phyloP scores from a whole-genome alignment of 1,140 invertebrate species.

The Formica exsecta region DNA sequence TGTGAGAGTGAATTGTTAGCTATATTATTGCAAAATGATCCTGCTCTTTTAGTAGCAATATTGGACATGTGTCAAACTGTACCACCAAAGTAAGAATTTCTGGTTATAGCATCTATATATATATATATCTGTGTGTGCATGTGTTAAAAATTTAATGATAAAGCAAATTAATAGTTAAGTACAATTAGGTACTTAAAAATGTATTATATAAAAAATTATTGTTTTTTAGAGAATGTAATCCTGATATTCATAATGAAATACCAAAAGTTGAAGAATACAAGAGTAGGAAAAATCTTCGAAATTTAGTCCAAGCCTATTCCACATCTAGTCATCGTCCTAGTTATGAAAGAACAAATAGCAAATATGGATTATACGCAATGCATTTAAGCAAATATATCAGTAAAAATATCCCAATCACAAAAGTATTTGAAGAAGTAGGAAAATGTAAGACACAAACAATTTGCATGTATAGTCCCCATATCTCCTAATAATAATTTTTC shows the following conservation, averaged over 20 bases:
- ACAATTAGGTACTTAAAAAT: slow-evolving; percentile 34
- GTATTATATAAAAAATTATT: slow-evolving; percentile 1
- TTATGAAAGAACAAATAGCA: slow-evolving; percentile 76
- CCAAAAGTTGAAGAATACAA: slow-evolving; percentile 79
- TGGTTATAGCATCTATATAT: no score
- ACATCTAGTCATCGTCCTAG: slow-evolving; percentile 80
- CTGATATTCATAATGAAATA: slow-evolving; percentile 78
- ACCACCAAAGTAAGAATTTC: slow-evolving; percentile 74
- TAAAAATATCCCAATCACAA: slow-evolving; percentile 77
- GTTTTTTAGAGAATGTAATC: slow-evolving; percentile 79
- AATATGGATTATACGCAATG: slow-evolving; percentile 79
- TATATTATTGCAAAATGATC: slow-evolving; percentile 77
- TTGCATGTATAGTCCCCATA: not conserved
- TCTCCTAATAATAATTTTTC: slow-evolving; percentile 45
- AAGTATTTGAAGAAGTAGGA: slow-evolving; percentile 81
- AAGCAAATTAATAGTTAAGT: not conserved
- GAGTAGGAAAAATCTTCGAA: slow-evolving; percentile 79
- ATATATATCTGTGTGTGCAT: slow-evolving; percentile 18
- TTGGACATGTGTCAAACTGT: slow-evolving; percentile 83
- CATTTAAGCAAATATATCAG: slow-evolving; percentile 81
- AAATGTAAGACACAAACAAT: slow-evolving; percentile 75
- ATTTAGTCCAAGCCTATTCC: slow-evolving; percentile 82
- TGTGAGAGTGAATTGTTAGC: slow-evolving; percentile 82
- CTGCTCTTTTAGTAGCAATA: slow-evolving; percentile 80
- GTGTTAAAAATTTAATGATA: not conserved